A percentile compares a stretch with the other conserved stretches of the same genome.
phyloP scores from a whole-genome alignment of 2,113 vertebrate species.

The Arizona elegans region DNA sequence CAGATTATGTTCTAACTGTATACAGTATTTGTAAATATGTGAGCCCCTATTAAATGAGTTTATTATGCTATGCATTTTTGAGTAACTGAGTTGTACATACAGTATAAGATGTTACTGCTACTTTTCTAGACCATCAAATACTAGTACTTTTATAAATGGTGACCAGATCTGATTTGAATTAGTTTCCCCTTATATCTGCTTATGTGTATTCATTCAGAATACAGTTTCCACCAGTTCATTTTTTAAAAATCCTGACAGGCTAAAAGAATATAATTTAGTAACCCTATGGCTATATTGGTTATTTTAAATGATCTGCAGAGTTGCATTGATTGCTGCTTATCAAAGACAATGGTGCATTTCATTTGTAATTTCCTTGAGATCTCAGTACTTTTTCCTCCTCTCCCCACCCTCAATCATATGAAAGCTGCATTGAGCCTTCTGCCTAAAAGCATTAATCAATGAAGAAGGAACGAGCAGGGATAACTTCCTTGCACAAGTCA shows the following conservation, averaged over 20 bases:
- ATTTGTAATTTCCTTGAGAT: neutral
- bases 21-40: neutral
- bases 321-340: neutral
- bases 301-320: neutral
- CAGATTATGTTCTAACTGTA: neutral
- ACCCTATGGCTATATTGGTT: neutral
- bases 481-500: neutral
- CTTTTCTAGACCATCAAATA: neutral
- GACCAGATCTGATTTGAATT: neutral
- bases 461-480: neutral
- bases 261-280: neutral
- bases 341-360: neutral
- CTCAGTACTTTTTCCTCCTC: neutral
- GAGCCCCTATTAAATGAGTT: neutral
- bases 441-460: neutral
- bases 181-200: neutral
- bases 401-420: neutral
- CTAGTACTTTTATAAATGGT: neutral
- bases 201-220: neutral
- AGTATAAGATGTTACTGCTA: neutral
- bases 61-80: neutral
- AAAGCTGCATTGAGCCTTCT: neutral
- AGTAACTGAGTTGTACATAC: neutral
- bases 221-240: neutral
- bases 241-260: neutral